Base-by-base conservation (phyloP, 2,797 vertebrate genomes). In the Trachops cirrhosus region DNA sequence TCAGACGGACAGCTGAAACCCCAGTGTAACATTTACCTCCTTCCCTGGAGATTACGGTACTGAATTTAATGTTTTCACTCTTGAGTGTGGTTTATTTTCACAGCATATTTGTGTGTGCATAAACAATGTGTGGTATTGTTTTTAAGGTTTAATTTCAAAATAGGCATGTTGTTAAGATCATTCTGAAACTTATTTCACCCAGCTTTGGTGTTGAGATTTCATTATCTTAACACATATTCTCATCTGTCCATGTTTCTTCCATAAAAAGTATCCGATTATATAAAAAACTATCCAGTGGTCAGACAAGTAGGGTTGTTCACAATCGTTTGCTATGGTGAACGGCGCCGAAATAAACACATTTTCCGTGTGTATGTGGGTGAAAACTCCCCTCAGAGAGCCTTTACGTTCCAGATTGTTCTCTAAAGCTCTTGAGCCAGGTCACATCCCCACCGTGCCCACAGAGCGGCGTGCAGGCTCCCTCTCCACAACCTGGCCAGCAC, bases 161-260 rank as follows among this genome's bases (percentile, higher is more conserved):
- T 79, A 50, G 14, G 19, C 59, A 26, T 50, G 29, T 68, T 80
- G 26, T 9, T 94, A 54, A 70, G 29, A 86, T 74, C 4, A 37
- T 89, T 82, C 46, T 89, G 37, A 19, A 82, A 41, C 85, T 68
- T 80, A 67, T 80, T 80, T 84, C 83, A 82, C 26, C n/a, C 14
- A 41, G 39, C 37, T 93, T 93, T 57, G 37, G 39, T 90, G 80
- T 90, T 84, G 80, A 68, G 26, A 86, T 62, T 86, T 86, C 89
- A 50, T 85, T 48, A n/a, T 73, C 80, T 82, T 89, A 19, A 74
- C 50, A 37, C 34, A 88, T 9, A 82, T 94, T 85, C 19, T 70
- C 44, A 91, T 77, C 75, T 77, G 88, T 44, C 37, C 37, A 10
- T 48, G 91, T 91, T 87, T 59, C 71, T 70, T 92, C 74, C 22